These are phyloP conservation scores for Drusus annulatus DNA, from an alignment of 1,140 invertebrate genomes.

Conservation along the genomic window DNA sequence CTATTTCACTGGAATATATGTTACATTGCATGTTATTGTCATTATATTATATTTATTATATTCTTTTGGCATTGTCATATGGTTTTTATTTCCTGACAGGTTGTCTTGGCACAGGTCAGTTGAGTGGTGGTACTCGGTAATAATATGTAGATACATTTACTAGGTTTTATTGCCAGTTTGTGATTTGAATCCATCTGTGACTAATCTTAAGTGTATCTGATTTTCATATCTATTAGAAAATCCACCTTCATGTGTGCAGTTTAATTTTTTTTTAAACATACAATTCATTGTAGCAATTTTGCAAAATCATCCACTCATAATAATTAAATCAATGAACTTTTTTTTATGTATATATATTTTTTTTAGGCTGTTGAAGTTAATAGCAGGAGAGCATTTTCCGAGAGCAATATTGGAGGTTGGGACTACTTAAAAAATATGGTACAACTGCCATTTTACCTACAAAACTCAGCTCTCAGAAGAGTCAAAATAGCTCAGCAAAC, in stretches of 20 bases:
- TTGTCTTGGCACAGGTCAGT: constrained; percentile 39
- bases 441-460: constrained; percentile 97
- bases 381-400: constrained; percentile 86
- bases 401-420: constrained; percentile 93
- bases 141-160: constrained; percentile 8
- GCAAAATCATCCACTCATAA: constrained; percentile 15
- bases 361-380: constrained; percentile 92
- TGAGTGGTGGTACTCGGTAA: background rate
- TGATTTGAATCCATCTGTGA: background rate
- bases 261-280: background rate
- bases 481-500: constrained; percentile 90
- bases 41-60: background rate
- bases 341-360: constrained; percentile 37
- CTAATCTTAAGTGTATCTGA: background rate
- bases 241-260: background rate
- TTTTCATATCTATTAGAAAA: no score
- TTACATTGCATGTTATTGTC: background rate
- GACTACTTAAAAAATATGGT: constrained; percentile 97
- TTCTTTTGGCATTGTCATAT: constrained; percentile 33
- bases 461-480: constrained; percentile 94
- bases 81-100: constrained; percentile 29
- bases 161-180: background rate
- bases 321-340: background rate
- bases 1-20: background rate
- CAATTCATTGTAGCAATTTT: background rate